These are phyloP conservation scores for Scatophagus argus DNA, from an alignment of 2,113 vertebrate genomes.

Conservation along the genomic window DNA sequence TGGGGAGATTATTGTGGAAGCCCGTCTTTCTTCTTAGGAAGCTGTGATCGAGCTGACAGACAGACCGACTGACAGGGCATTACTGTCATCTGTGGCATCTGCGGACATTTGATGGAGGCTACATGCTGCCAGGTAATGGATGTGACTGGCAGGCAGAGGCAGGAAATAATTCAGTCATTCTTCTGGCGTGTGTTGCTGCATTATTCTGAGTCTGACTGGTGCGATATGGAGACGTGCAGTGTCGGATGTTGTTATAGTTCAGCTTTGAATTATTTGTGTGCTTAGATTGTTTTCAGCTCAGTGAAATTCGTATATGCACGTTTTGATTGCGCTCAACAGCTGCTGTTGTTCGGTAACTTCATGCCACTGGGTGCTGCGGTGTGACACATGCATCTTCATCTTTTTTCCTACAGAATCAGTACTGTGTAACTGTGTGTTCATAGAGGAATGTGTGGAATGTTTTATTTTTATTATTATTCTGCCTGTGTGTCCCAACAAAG, in stretches of 20 bases:
- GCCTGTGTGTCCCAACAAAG: slow-evolving; percentile 24
- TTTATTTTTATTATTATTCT: too few species aligned
- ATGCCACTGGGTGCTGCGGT: neutral
- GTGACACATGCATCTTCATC: slow-evolving; percentile 17
- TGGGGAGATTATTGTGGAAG: slow-evolving; percentile 46
- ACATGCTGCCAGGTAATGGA: slow-evolving; percentile 69
- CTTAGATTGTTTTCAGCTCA: too few species aligned
- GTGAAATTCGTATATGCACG: too few species aligned
- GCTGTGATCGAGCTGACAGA: slow-evolving; percentile 38
- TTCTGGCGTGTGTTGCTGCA: slow-evolving; percentile 21
- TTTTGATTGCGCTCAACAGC: neutral
- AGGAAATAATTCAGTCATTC: slow-evolving; percentile 26
- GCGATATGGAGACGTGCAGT: neutral
- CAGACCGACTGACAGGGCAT: slow-evolving; percentile 33
- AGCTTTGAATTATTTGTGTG: neutral
- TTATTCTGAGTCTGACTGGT: slow-evolving; percentile 26
- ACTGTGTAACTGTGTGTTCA: slow-evolving; percentile 5
- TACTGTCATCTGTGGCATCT: slow-evolving; percentile 55
- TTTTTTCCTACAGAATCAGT: slow-evolving; percentile 25
- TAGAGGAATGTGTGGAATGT: slow-evolving; percentile 66
- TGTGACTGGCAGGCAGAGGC: slow-evolving; percentile 30
- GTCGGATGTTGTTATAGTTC: slow-evolving; percentile 27
- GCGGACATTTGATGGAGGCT: slow-evolving; percentile 61
- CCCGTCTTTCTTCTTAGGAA: slow-evolving; percentile 42
- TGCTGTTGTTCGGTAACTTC: slow-evolving; percentile 29